Evolutionary conservation across 2,797 vertebrate genomes (phyloP).

Genomic region (Serranus cabrilla): DNA sequence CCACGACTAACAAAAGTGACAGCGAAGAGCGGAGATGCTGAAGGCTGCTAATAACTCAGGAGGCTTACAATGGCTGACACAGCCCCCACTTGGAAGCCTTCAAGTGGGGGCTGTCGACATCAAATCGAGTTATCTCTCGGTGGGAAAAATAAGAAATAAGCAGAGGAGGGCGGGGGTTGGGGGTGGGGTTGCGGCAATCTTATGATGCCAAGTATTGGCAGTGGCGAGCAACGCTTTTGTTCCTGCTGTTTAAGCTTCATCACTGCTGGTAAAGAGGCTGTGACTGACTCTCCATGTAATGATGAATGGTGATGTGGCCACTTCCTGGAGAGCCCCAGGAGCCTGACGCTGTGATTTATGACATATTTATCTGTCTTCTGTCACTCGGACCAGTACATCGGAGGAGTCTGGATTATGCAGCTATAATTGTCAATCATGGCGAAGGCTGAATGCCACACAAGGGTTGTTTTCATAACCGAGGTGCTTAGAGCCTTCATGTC

Average conservation of each 20-base stretch:
- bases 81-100: conserved; percentile 88
- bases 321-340: conserved; percentile 88
- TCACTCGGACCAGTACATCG: conserved; percentile 85
- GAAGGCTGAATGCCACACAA: conserved; percentile 86
- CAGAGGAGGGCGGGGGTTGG: not conserved
- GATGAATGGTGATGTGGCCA: conserved; percentile 90
- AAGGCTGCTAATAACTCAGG: conserved; percentile 94
- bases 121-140: conserved; percentile 92
- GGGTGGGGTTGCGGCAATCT: conserved; percentile 64
- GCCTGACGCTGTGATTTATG: conserved; percentile 89
- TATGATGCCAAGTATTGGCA: conserved; percentile 85
- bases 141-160: not conserved
- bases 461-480: conserved; percentile 88
- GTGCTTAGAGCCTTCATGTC: conserved; percentile 88
- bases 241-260: conserved; percentile 84
- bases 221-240: conserved; percentile 80
- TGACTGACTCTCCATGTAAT: conserved; percentile 88
- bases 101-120: conserved; percentile 89
- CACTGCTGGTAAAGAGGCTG: conserved; percentile 85
- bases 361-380: conserved; percentile 92
- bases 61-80: conserved; percentile 91
- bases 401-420: conserved; percentile 89
- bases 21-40: conserved; percentile 86
- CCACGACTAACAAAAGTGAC: conserved; percentile 89
- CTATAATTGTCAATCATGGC: conserved; percentile 94